These are phyloP conservation scores for Platichthys stellatus DNA, from an alignment of 2,113 vertebrate genomes.

Conservation along the genomic window DNA sequence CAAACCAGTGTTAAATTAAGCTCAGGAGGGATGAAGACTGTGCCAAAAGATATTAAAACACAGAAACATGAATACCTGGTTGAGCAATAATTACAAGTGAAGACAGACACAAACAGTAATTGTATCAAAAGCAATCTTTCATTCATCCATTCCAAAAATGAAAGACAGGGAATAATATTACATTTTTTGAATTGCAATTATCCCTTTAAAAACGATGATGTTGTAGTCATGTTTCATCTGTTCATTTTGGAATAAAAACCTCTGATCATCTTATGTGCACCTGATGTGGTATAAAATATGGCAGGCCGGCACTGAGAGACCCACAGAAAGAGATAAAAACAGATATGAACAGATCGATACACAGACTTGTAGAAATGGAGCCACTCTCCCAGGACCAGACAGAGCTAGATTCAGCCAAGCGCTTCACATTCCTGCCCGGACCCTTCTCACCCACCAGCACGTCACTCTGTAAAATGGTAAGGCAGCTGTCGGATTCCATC, in stretches of 20 bases:
- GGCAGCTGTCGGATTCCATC: slow-evolving; percentile 97
- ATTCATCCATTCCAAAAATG: neutral
- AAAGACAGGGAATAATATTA: neutral
- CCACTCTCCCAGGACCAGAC: slow-evolving; percentile 30
- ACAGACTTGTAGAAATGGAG: slow-evolving; percentile 52
- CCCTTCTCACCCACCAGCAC: slow-evolving; percentile 88
- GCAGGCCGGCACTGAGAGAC: slow-evolving; percentile 17
- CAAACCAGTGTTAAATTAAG: neutral
- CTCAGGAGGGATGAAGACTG: neutral
- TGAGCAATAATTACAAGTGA: neutral
- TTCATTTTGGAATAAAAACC: neutral
- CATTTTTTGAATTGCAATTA: neutral
- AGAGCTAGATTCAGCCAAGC: slow-evolving; percentile 37
- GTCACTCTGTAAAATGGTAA: slow-evolving; percentile 96
- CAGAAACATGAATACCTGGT: neutral
- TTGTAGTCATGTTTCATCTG: neutral
- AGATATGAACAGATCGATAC: slow-evolving; percentile 43
- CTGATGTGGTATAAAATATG: slow-evolving; percentile 9
- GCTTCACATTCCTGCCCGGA: slow-evolving; percentile 82
- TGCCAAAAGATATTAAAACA: neutral
- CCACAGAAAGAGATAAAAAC: slow-evolving; percentile 35
- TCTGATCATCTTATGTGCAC: neutral
- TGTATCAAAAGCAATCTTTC: neutral
- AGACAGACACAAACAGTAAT: neutral
- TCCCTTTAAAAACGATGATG: neutral